Evolutionary conservation across 2,113 vertebrate genomes (phyloP).

Genomic region (Lepus europaeus): DNA sequence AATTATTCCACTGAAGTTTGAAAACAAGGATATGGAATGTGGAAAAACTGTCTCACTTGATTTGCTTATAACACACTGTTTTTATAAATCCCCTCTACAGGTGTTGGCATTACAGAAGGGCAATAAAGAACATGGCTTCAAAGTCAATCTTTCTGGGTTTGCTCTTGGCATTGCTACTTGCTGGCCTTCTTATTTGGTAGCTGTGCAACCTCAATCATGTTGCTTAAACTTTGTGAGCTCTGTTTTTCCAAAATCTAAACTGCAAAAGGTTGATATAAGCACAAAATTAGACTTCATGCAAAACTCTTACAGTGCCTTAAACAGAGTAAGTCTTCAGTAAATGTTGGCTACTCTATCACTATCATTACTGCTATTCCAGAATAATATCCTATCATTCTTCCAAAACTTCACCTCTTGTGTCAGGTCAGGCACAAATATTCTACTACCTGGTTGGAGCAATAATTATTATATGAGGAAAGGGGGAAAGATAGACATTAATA

Average conservation of each 20-base stretch:
- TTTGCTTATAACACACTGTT: neutral
- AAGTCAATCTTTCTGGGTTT: neutral
- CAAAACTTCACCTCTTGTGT: neutral
- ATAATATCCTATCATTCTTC: neutral
- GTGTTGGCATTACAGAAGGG: neutral
- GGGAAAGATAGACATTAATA: neutral
- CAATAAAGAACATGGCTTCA: neutral
- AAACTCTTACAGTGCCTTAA: neutral
- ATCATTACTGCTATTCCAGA: neutral
- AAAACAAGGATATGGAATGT: neutral
- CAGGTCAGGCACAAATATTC: neutral
- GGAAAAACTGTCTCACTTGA: neutral
- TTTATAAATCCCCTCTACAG: neutral
- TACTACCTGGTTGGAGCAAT: neutral
- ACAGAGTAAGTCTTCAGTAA: neutral
- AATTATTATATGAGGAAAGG: neutral
- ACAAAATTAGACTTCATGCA: neutral
- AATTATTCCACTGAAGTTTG: neutral
- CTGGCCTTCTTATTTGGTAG: neutral
- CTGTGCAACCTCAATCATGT: neutral
- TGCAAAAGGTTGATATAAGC: neutral
- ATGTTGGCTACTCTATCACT: neutral
- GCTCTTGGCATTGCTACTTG: neutral
- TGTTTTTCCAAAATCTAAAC: conserved; percentile 27
- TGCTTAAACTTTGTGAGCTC: neutral